Conservation (phyloP, 2,113 vertebrate genomes). For the Trichechus manatus region DNA sequence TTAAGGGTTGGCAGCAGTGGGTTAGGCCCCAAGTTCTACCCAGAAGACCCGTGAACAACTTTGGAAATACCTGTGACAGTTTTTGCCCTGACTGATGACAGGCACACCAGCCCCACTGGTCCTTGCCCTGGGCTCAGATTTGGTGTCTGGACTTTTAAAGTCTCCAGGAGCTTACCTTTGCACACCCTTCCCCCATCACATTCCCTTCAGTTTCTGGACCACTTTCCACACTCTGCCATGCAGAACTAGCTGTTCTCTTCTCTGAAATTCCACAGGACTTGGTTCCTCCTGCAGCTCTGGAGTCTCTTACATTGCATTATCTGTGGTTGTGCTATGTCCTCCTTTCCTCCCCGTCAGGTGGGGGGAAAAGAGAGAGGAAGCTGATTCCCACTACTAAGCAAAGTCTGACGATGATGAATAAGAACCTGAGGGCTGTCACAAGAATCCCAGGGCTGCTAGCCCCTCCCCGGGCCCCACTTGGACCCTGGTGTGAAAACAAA, state of each 20-base stretch:
- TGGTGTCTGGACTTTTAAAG: background rate
- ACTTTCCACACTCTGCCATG: background rate
- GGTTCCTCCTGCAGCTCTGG: background rate
- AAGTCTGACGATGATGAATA: background rate
- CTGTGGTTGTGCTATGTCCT: background rate
- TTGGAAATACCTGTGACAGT: background rate
- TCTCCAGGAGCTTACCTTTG: background rate
- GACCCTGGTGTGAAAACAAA: background rate
- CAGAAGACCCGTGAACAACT: background rate
- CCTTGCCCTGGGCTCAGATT: background rate
- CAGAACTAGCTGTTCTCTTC: background rate
- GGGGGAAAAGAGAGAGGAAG: rapidly evolving
- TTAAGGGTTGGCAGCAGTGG: background rate
- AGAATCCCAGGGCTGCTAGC: background rate
- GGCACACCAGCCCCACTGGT: background rate
- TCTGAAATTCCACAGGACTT: background rate
- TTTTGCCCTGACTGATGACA: background rate
- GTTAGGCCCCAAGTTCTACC: background rate
- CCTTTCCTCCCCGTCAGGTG: no score
- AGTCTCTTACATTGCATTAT: background rate
- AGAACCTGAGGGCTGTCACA: background rate
- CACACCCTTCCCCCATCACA: background rate
- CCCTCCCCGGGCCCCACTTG: background rate
- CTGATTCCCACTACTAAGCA: background rate
- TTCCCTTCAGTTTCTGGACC: background rate